Evolutionary conservation across 2,113 vertebrate genomes (phyloP).

Genomic region (Bolborhynchus lineola): DNA sequence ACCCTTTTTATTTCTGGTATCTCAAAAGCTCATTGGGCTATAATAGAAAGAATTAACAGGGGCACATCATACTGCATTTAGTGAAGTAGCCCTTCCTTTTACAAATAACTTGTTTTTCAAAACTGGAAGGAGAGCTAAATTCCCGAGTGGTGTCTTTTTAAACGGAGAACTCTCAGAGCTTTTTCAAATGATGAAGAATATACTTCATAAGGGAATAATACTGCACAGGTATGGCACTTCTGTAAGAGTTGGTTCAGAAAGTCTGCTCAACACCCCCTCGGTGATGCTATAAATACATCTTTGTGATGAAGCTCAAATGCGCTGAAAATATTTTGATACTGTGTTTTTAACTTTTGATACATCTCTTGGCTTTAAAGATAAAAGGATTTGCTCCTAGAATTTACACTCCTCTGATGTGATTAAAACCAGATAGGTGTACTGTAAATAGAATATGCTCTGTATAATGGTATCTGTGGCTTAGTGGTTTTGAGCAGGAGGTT

Average conservation of each 20-base stretch:
- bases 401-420: conserved; percentile 64
- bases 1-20: background rate
- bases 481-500: conserved; percentile 64
- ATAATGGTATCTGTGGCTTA: conserved; percentile 54
- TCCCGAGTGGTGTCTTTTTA: background rate
- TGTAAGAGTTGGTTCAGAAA: background rate
- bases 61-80: background rate
- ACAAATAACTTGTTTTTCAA: background rate
- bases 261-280: background rate
- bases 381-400: conserved; percentile 50
- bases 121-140: background rate
- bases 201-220: background rate
- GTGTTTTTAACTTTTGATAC: conserved; percentile 62
- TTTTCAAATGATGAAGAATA: background rate
- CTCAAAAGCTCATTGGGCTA: background rate
- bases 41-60: background rate
- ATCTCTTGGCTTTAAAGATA: conserved; percentile 68
- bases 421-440: conserved; percentile 56
- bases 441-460: conserved; percentile 61
- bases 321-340: conserved; percentile 60
- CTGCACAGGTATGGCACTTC: background rate
- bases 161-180: background rate
- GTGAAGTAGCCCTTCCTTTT: background rate
- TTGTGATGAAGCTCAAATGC: conserved; percentile 52
- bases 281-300: conserved; percentile 36